Base-by-base conservation (phyloP, 53 echinoderm and acorn worm genomes). In the Mesocentrotus franciscanus region DNA sequence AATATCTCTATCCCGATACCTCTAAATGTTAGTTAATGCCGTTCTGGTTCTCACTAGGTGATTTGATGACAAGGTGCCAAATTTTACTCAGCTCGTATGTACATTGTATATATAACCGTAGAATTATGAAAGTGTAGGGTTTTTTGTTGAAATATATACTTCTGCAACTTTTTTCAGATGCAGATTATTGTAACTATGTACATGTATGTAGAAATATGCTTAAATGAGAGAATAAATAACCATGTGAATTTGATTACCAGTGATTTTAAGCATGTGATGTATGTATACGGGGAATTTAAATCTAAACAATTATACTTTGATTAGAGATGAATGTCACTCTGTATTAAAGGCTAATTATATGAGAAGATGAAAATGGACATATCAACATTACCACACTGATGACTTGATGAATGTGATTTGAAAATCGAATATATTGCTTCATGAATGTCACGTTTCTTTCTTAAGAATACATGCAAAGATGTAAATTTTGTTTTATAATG, bases 401-500 rank as follows among this genome's bases (percentile, higher is more conserved):
- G 8, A 42, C 8, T 39, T 39, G 79, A 79, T 17, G 17, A 14
- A 39, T 79, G 81, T 81, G 81, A 81, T 42, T 20, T 42, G 9
- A 36, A 39, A 36, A 39, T 81, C 36, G 15, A 10, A 81, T 81
- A 81, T 81, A 79, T 39, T 81, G 36, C 7, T 3, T 81, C 39
- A 5, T 79, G 7, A 8, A 39, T 39, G 7, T 81, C 42, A 33
- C 42, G 27, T 72, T 39, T 81, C 11, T 81, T 81, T 17, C 0
- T 42, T 36, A 16, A 18, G 20, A 81, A 27, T 74, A 7, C 6
- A 20, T 81, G 7, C 36, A 81, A 42, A 81, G 81, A 81, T 81
- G 81, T 81, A 81, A 81, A 81, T 81, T 81, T 81, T 81, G 81
- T 78, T 78, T 78, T 33, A 39, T 81, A 32, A 8, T 6, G 42